Percentiles rank a stretch among this genome's conserved stretches.
These are phyloP conservation scores for Pithys albifrons DNA, from an alignment of 2,113 vertebrate genomes.

Conservation along the genomic window DNA sequence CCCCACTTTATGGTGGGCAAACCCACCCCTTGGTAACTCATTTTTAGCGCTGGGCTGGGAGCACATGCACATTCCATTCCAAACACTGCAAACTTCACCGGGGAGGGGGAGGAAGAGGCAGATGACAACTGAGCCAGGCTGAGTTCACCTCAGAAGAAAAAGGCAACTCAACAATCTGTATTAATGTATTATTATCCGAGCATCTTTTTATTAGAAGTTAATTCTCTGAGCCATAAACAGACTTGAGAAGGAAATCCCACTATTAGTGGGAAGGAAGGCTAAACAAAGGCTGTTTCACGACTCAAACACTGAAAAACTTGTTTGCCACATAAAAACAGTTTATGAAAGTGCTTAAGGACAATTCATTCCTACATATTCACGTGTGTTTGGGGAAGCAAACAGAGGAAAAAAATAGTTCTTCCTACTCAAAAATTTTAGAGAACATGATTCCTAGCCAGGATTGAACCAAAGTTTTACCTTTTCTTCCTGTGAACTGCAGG, in stretches of 20 bases:
- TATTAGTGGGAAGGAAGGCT: conserved; percentile 34
- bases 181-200: background rate
- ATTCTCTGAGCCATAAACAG: conserved; percentile 53
- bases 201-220: conserved; percentile 38
- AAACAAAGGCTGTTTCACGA: conserved; percentile 41
- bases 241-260: conserved; percentile 33
- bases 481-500: background rate
- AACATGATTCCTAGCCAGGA: background rate
- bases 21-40: background rate
- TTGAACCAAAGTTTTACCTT: background rate
- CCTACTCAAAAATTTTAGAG: background rate
- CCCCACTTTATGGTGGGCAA: background rate
- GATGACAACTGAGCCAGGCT: background rate
- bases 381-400: background rate
- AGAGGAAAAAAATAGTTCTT: background rate
- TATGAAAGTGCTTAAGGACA: background rate
- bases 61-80: conserved; percentile 50
- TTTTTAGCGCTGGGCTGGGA: background rate
- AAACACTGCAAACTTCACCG: background rate
- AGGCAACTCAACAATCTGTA: background rate
- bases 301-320: conserved; percentile 17
- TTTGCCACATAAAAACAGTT: conserved; percentile 15
- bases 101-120: background rate
- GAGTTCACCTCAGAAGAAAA: background rate
- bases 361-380: background rate